phyloP scores from a whole-genome alignment of 2,888 invertebrate genomes.

The Drosophila paramelanica region DNA sequence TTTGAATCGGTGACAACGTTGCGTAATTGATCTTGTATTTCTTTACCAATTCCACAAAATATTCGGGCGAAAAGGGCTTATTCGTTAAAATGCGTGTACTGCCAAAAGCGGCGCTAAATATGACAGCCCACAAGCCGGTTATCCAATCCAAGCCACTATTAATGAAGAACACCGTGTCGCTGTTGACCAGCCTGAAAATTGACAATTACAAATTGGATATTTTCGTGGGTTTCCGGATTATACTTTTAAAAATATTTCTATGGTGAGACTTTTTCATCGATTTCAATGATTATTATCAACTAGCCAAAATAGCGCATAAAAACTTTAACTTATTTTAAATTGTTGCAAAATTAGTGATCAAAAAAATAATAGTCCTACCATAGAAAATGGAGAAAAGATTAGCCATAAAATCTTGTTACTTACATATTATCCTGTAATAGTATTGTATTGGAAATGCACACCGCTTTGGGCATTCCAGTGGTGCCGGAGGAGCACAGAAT shows the following conservation, averaged over 20 bases:
- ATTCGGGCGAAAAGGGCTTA: conserved; percentile 59
- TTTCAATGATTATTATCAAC: too few species aligned
- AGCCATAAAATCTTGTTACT: too few species aligned
- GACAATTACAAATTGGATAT: too few species aligned
- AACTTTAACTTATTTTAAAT: too few species aligned
- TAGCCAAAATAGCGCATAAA: too few species aligned
- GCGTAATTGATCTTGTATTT: conserved; percentile 63
- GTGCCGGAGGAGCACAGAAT: conserved; percentile 78
- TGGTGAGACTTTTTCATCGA: too few species aligned
- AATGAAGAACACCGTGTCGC: conserved; percentile 51
- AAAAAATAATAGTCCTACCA: too few species aligned
- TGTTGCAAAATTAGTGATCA: too few species aligned
- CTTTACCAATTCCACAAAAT: conserved; percentile 62
- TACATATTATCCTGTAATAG: conserved; percentile 54
- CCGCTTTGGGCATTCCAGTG: conserved; percentile 73
- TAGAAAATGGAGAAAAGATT: too few species aligned
- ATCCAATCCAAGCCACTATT: conserved; percentile 72
- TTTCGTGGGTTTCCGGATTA: too few species aligned
- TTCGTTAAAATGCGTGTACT: conserved; percentile 70
- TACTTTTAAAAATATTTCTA: too few species aligned
- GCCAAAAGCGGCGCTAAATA: conserved; percentile 48
- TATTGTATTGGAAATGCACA: conserved; percentile 56
- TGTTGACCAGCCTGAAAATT: conserved; percentile 41
- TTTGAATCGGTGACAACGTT: conserved; percentile 63
- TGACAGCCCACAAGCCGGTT: conserved; percentile 54